Percentiles rank a stretch among this genome's conserved stretches.
Evolutionary conservation across 2,888 invertebrate genomes (phyloP).

Genomic region (Schizaphis graminum): DNA sequence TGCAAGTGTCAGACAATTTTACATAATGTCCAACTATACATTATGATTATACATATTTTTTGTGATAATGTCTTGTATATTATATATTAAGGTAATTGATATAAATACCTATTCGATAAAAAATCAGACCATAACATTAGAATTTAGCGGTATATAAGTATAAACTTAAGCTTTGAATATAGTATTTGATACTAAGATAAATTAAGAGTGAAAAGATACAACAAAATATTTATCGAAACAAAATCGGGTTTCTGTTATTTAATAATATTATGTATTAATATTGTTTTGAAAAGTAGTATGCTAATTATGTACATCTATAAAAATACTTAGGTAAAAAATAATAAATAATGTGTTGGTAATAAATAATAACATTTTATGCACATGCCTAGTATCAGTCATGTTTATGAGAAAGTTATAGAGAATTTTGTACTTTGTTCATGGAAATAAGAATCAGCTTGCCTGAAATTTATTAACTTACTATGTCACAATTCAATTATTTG

Average conservation of each 20-base stretch:
- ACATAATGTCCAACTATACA: background rate
- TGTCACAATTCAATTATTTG: background rate
- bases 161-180: background rate
- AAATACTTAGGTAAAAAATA: background rate
- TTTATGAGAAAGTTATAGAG: background rate
- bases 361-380: background rate
- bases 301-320: background rate
- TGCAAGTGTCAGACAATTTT: background rate
- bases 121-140: background rate
- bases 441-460: background rate
- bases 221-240: background rate
- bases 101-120: background rate
- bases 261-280: background rate
- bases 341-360: background rate
- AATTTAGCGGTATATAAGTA: background rate
- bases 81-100: no score
- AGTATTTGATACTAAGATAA: background rate
- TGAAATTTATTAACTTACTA: background rate
- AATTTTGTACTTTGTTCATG: background rate
- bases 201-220: background rate
- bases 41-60: background rate
- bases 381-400: background rate
- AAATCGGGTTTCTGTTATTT: background rate
- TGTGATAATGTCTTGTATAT: background rate
- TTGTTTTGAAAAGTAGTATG: background rate